Evolutionary conservation across 2,113 vertebrate species (phyloP).

Genomic region (Menidia beryllina): DNA sequence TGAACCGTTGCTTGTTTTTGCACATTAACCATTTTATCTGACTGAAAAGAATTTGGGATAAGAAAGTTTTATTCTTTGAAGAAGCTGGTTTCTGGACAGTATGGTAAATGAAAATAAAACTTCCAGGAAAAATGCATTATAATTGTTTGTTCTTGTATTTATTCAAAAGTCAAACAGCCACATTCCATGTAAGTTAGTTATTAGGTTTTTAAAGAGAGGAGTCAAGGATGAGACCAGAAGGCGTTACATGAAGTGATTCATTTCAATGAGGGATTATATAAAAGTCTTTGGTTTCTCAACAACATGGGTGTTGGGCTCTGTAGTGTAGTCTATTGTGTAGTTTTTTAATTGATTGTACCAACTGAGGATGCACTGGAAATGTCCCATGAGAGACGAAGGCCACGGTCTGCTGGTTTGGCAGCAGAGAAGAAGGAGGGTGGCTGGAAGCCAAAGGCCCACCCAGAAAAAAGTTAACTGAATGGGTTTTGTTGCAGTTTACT

Average conservation of each 20-base stretch:
- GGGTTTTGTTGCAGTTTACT: conserved; percentile 9
- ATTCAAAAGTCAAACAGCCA: too few species aligned
- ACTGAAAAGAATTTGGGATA: background rate
- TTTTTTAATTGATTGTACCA: background rate
- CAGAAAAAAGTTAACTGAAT: background rate
- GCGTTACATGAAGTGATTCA: too few species aligned
- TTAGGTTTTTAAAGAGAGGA: too few species aligned
- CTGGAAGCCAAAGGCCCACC: background rate
- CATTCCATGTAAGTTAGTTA: too few species aligned
- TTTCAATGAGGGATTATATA: too few species aligned
- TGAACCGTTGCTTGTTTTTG: conserved; percentile 13
- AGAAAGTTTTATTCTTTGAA: background rate
- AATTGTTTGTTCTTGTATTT: too few species aligned
- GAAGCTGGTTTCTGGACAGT: conserved; percentile 7
- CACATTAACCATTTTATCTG: background rate
- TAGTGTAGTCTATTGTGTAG: background rate
- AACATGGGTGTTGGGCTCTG: background rate
- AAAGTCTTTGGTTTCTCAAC: background rate
- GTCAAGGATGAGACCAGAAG: too few species aligned
- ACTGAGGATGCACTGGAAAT: background rate
- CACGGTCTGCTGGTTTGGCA: background rate
- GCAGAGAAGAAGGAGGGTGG: background rate
- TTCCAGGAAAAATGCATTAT: background rate
- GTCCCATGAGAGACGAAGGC: background rate
- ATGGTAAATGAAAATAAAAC: conserved; percentile 9